Conservation (phyloP, 2,888 invertebrate species). For the Eupithecia centaureata region DNA sequence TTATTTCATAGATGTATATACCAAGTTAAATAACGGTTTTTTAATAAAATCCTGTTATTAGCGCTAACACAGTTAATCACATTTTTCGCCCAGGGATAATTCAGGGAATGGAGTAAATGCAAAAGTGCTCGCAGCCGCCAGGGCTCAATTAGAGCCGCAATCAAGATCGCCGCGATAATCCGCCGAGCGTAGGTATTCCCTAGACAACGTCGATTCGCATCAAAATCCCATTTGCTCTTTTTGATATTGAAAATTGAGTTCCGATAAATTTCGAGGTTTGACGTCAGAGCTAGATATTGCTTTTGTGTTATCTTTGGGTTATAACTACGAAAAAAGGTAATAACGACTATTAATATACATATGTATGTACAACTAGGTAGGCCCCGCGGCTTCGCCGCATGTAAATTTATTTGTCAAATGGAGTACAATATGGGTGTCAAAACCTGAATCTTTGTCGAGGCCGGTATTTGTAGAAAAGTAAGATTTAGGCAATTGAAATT, state of each 20-base stretch:
- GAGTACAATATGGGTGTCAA: no score
- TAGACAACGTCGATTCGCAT: slow-evolving; percentile 37
- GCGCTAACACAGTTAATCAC: neutral
- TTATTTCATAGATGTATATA: no score
- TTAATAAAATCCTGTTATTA: neutral
- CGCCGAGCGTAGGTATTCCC: slow-evolving; percentile 58
- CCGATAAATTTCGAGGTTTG: slow-evolving; percentile 19
- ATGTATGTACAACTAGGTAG: no score
- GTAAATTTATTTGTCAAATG: no score
- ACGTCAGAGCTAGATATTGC: neutral
- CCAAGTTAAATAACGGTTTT: neutral
- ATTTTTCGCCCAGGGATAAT: neutral
- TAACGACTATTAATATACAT: no score
- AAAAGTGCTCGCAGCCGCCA: slow-evolving; percentile 41
- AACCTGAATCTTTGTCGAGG: no score
- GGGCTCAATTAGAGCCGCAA: slow-evolving; percentile 67
- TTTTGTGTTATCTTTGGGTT: neutral
- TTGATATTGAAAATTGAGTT: slow-evolving; percentile 29
- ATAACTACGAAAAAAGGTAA: no score
- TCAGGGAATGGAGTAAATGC: slow-evolving; percentile 27
- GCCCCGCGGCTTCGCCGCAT: no score
- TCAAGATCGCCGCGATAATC: slow-evolving; percentile 67
- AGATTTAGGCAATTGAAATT: no score
- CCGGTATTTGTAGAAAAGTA: no score
- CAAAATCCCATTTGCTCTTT: slow-evolving; percentile 33